Base-by-base conservation (phyloP, 37 sponge, comb jelly and placozoan species). In the Diacarnus erythraeanus region DNA sequence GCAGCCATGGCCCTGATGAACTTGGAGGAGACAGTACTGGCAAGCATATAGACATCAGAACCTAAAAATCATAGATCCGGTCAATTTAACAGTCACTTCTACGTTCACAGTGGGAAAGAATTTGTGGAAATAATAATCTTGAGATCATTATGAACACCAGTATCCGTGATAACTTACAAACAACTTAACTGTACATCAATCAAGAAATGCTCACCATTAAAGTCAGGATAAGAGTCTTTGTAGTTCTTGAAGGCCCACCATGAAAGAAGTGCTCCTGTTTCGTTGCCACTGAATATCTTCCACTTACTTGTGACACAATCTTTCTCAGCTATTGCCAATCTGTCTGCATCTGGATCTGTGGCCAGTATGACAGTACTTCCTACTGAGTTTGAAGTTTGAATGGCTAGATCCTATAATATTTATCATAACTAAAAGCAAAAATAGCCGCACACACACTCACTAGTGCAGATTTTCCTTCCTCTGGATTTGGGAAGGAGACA, bases 301-400 rank as follows among this genome's bases (percentile, higher is more conserved):
- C 99, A 98, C 2, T 47, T 38, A 12, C 88, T 87, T 39, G 73
- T 73, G 37, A 37, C 31, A 8, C 57, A 40, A 39, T 76, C 35
- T 44, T 72, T 91, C 86, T 98, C 99, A 5, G 99, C 97, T 38
- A 94, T 64, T 0, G 99, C 99, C 75, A 98, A 74, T 47, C 99
- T 60, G 68, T 98, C 99, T 3, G 97, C 94, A 89, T 98, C 99
- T 41, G 99, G 99, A 78, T 98, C 99, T 58, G 91, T 96, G 58
- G 99, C 99, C 43, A 98, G 84, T 70, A 98, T 96, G 44, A 98
- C 59, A 0, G 44, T 25, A 30, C 85, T 85, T 38, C 82, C 85
- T 63, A 71, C 51, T n/a, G 51, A 57, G 22, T 96, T 87, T 27
- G 99, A 97, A 25, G 93, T 91, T 63, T 81, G 63, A 83, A 94